Conservation (phyloP, 2,113 vertebrate species). For the Gopherus flavomarginatus region DNA sequence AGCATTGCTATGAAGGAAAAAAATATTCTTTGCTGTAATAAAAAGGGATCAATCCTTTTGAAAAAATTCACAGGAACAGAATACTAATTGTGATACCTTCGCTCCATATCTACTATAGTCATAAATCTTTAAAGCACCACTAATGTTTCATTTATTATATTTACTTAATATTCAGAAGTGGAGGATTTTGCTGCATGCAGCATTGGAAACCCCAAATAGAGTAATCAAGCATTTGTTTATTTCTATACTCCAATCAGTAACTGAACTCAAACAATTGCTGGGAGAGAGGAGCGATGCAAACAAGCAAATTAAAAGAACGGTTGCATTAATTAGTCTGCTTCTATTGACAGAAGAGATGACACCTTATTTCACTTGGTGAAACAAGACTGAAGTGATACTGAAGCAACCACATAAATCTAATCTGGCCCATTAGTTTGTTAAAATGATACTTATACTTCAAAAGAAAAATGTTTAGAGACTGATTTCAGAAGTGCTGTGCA, state of each 20-base stretch:
- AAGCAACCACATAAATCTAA: background rate
- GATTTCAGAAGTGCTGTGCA: rapidly evolving
- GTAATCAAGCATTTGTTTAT: background rate
- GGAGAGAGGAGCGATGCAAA: background rate
- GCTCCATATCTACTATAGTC: background rate
- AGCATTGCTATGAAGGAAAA: slow-evolving; percentile 41
- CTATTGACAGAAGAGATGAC: slow-evolving; percentile 49
- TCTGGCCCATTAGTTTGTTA: background rate
- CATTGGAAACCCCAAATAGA: slow-evolving; percentile 30
- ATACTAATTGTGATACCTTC: slow-evolving; percentile 1
- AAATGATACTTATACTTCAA: background rate
- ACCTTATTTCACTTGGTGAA: slow-evolving; percentile 28
- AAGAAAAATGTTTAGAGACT: background rate
- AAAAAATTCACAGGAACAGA: slow-evolving; percentile 24
- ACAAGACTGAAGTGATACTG: background rate
- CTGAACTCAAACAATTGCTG: slow-evolving; percentile 59
- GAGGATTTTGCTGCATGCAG: slow-evolving; percentile 27
- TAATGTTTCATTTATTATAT: slow-evolving; percentile 15
- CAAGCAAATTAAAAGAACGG: slow-evolving; percentile 55
- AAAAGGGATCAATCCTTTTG: background rate
- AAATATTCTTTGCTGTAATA: slow-evolving; percentile 1
- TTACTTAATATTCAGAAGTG: slow-evolving; percentile 15
- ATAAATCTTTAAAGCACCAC: slow-evolving; percentile 37
- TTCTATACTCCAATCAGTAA: slow-evolving; percentile 54
- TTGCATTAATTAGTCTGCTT: background rate